phyloP scores from a whole-genome alignment of 1,140 invertebrate species.

The Tetramorium simillimum region DNA sequence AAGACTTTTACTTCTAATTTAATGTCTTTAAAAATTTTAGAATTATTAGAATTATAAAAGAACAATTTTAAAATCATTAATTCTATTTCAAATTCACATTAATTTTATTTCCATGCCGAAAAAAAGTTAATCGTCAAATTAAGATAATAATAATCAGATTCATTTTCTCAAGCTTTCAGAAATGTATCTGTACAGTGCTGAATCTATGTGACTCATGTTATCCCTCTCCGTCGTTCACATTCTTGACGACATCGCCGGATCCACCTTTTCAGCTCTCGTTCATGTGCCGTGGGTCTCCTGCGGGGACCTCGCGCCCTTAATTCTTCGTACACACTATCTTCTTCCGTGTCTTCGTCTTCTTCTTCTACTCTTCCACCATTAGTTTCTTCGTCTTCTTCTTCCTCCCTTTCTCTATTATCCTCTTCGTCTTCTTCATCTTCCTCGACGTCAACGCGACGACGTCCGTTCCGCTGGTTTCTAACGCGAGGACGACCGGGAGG shows the following conservation, averaged over 20 bases:
- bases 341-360: conserved; percentile 1
- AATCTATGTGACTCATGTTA: not conserved
- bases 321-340: conserved; percentile 11
- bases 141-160: not conserved
- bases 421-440: not conserved
- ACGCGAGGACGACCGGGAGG: not conserved
- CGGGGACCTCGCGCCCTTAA: not conserved
- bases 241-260: conserved; percentile 66
- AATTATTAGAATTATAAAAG: not conserved
- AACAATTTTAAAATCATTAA: not conserved
- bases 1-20: not conserved
- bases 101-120: not conserved
- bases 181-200: not conserved
- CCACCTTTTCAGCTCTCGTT: conserved; percentile 71
- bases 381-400: not conserved
- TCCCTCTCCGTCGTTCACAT: conserved; percentile 35
- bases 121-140: not conserved
- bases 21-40: not conserved
- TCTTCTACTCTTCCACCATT: not conserved
- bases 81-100: not conserved
- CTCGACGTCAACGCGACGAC: not conserved
- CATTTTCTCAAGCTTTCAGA: not conserved
- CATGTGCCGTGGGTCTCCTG: not conserved
- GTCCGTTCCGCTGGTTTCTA: not conserved
- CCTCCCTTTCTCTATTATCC: not conserved